phyloP scores from a whole-genome alignment of 1,140 invertebrate genomes.

The Hyles vespertilio region DNA sequence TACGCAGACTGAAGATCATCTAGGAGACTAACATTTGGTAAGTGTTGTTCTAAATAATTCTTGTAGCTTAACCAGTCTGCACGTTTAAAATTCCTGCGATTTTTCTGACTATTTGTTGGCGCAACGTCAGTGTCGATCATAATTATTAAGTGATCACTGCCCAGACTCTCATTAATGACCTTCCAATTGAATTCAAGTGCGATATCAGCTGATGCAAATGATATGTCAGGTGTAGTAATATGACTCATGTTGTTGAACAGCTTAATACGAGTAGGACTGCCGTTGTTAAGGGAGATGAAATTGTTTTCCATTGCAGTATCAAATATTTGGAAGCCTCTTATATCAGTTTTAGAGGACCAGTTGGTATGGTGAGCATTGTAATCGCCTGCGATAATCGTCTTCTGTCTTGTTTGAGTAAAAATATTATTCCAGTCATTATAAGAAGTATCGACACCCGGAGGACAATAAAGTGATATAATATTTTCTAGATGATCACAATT shows the following conservation, averaged over 20 bases:
- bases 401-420: background rate
- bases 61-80: background rate
- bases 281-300: background rate
- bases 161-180: background rate
- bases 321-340: no score
- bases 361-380: background rate
- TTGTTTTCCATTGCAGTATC: background rate
- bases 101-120: background rate
- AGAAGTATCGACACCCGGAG: background rate
- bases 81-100: background rate
- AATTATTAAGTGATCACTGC: background rate
- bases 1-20: background rate
- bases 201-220: background rate
- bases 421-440: background rate
- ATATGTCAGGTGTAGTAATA: background rate
- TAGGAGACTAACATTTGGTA: background rate
- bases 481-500: background rate
- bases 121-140: background rate
- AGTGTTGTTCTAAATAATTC: background rate
- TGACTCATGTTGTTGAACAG: background rate
- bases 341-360: background rate
- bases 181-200: background rate
- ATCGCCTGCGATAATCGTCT: slow-evolving; percentile 1
- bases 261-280: background rate
- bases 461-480: background rate